Base-by-base conservation (phyloP, 2,113 vertebrate species). In the Rhea americana region DNA sequence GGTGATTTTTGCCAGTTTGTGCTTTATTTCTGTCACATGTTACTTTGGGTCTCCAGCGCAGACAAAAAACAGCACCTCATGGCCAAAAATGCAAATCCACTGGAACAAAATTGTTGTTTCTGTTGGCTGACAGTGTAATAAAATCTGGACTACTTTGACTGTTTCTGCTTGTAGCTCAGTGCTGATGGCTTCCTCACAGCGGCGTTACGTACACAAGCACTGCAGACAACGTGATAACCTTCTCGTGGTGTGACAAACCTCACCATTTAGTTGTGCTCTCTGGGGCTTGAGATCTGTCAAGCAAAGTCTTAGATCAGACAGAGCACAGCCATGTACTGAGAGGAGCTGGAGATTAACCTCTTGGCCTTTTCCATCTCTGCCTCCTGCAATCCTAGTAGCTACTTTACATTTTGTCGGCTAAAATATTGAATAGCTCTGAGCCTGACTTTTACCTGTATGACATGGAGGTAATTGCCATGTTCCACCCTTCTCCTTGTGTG, bases 1-100 rank as follows among this genome's bases (percentile, higher is more conserved):
- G 70, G 53, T 75, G 16, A 66, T 79, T 88, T 85, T 78, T 78
- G 30, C 73, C 88, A 84, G 50, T 91, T 82, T 20, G 37, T 93
- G 53, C 8, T 93, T 90, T 81, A 9, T 95, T 89, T 76, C 21
- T 53, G n/a, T 65, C 77, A 5, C 24, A 37, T 48, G 14, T 45
- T 51, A 9, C 61, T 62, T 28, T 45, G 45, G 13, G 35, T 74
- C 15, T 53, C 47, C 37, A 55, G 53, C 41, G 30, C 18, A 26
- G 70, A 58, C 25, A 3, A 75, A 77, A 86, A 12, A 35, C 35
- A 73, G 18, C 81, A 30, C 39, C 26, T 91, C 6, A 0, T 41
- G 50, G 51, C 70, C 53, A 53, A 45, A 73, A 58, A 62, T 72
- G 48, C 16, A 84, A 87, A 94, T 47, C 70, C 50, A 37, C 51